phyloP scores from a whole-genome alignment of 2,797 vertebrate genomes.

The Siniperca obscura region DNA sequence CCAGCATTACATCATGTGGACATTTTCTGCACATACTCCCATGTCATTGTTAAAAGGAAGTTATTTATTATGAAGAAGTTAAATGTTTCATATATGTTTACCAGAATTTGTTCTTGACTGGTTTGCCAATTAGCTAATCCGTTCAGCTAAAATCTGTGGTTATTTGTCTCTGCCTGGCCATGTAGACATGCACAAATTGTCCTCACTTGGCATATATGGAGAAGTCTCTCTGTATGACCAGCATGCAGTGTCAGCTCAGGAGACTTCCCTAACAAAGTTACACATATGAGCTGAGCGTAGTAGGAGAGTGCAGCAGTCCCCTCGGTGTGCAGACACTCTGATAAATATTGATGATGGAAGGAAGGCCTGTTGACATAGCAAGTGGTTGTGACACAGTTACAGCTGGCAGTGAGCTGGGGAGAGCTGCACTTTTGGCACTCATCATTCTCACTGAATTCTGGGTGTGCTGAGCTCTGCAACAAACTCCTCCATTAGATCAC shows the following conservation, averaged over 20 bases:
- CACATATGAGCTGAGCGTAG: slow-evolving; percentile 31
- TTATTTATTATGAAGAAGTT: neutral
- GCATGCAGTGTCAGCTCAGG: slow-evolving; percentile 30
- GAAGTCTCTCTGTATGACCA: slow-evolving; percentile 14
- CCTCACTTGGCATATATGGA: neutral
- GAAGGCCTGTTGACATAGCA: slow-evolving; percentile 69
- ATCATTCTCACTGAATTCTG: slow-evolving; percentile 57
- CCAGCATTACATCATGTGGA: neutral
- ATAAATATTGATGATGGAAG: slow-evolving; percentile 76
- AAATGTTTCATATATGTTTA: neutral
- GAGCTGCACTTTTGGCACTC: slow-evolving; percentile 59
- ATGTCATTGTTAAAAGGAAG: neutral
- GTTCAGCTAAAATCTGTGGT: neutral
- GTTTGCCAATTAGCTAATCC: neutral
- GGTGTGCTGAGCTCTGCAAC: slow-evolving; percentile 71
- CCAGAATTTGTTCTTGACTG: neutral
- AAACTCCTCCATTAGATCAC: slow-evolving; percentile 54
- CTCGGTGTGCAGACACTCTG: slow-evolving; percentile 49
- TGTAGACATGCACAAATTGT: neutral
- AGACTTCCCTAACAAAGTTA: slow-evolving; percentile 50
- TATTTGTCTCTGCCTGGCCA: neutral
- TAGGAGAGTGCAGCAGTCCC: slow-evolving; percentile 42
- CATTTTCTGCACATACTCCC: neutral
- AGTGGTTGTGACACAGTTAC: slow-evolving; percentile 70
- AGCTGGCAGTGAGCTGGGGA: slow-evolving; percentile 56